Conservation (phyloP, 2,888 invertebrate species). For the Opisthograptis luteolata region DNA sequence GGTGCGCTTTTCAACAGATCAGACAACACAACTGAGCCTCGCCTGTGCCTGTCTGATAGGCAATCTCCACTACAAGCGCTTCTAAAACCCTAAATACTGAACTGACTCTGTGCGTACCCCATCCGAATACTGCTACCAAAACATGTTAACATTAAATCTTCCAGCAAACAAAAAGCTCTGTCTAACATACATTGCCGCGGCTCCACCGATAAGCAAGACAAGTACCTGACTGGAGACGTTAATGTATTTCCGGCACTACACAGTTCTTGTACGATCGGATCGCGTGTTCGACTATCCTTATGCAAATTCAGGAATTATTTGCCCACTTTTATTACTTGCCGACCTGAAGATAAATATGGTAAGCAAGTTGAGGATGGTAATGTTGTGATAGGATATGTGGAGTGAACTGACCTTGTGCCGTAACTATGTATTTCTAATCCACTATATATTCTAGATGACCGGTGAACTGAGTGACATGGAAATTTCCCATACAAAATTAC, state of each 20-base stretch:
- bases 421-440: not conserved
- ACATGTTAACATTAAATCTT: conserved; percentile 32
- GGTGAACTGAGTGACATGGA: no score
- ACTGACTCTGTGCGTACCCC: conserved; percentile 7
- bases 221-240: conserved; percentile 60
- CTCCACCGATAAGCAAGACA: conserved; percentile 48
- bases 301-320: conserved; percentile 69
- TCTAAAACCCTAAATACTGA: conserved; percentile 3
- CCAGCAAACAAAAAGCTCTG: conserved; percentile 36
- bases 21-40: no score
- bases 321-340: conserved; percentile 58
- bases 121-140: conserved; percentile 27
- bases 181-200: conserved; percentile 61
- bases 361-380: conserved; percentile 2
- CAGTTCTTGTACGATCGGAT: conserved; percentile 44
- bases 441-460: no score
- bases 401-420: not conserved
- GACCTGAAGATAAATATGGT: conserved; percentile 43
- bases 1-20: no score
- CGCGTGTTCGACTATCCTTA: conserved; percentile 56
- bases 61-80: no score
- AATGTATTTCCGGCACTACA: conserved; percentile 63
- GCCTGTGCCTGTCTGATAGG: no score
- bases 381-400: not conserved
- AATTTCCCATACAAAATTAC: no score